A percentile compares a stretch with the other conserved stretches of the same genome.
phyloP scores from a whole-genome alignment of 2,888 invertebrate species.

The Drosophila algonquin region DNA sequence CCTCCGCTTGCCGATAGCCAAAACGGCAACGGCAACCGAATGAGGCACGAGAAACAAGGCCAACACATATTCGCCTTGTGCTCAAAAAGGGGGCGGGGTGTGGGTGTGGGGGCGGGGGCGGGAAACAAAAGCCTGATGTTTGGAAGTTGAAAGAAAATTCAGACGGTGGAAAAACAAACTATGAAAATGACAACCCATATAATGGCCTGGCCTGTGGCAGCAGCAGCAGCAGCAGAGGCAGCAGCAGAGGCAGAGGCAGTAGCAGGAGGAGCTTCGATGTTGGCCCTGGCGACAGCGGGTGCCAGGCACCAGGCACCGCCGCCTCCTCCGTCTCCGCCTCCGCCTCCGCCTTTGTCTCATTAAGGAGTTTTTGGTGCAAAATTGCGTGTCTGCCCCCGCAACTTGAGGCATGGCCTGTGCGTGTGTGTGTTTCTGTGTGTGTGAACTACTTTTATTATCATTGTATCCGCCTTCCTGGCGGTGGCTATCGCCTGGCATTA shows the following conservation, averaged over 20 bases:
- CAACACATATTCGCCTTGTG: constrained; percentile 56
- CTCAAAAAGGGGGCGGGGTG: background rate
- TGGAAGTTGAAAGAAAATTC: constrained; percentile 21
- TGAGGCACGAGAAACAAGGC: background rate
- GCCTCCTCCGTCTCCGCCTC: background rate
- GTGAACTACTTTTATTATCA: constrained; percentile 53
- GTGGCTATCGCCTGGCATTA: constrained; percentile 30
- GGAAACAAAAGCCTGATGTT: constrained; percentile 32
- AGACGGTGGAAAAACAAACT: constrained; percentile 32
- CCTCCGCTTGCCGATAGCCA: constrained; percentile 55
- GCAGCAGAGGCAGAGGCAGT: too few species aligned
- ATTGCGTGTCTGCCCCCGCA: constrained; percentile 64
- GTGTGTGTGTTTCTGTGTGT: background rate
- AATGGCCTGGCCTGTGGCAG: constrained; percentile 34
- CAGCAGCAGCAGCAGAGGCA: too few species aligned
- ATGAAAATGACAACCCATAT: constrained; percentile 62
- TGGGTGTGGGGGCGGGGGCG: too few species aligned
- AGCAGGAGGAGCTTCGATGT: constrained; percentile 1
- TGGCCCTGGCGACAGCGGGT: constrained; percentile 67
- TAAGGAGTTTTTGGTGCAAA: constrained; percentile 48
- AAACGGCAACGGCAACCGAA: constrained; percentile 35
- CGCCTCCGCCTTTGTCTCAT: constrained; percentile 51
- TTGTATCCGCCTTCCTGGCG: constrained; percentile 32
- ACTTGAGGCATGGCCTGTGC: background rate
- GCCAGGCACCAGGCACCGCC: constrained; percentile 63